These are phyloP conservation scores for Leptarthrus brevirostris DNA, from an alignment of 2,888 invertebrate species.

Conservation along the genomic window DNA sequence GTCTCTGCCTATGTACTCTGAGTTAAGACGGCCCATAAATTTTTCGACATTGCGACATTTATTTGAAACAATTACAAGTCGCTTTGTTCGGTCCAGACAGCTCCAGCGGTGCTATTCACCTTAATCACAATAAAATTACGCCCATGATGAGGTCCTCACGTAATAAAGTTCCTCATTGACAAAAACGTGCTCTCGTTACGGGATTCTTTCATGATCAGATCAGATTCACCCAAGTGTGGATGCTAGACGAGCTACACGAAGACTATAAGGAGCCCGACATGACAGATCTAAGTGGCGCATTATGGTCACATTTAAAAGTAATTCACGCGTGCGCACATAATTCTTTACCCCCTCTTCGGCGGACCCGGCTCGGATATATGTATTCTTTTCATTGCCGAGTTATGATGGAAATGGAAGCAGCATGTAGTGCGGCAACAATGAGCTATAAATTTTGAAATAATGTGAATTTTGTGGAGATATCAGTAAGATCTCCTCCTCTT, in stretches of 20 bases:
- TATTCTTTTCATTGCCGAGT: background rate
- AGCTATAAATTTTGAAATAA: conserved; percentile 34
- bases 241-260: too few species aligned
- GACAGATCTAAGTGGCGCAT: conserved; percentile 30
- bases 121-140: conserved; percentile 10
- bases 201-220: background rate
- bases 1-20: too few species aligned
- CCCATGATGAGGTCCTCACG: conserved; percentile 12
- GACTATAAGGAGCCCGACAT: conserved; percentile 6
- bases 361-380: background rate
- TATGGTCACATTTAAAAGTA: conserved; percentile 38
- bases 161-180: conserved; percentile 5
- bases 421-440: conserved; percentile 24
- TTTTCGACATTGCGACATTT: too few species aligned
- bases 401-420: conserved; percentile 26
- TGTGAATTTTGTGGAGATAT: conserved; percentile 40
- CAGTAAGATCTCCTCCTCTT: conserved; percentile 7
- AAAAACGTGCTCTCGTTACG: conserved; percentile 17
- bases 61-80: background rate
- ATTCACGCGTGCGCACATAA: conserved; percentile 35
- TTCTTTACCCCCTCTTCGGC: background rate
- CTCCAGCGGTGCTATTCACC: conserved; percentile 4
- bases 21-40: too few species aligned
- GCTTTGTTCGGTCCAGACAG: background rate
- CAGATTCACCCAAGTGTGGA: too few species aligned